These are phyloP conservation scores for Percina caprodes DNA, from an alignment of 2,113 vertebrate genomes.

Conservation along the genomic window DNA sequence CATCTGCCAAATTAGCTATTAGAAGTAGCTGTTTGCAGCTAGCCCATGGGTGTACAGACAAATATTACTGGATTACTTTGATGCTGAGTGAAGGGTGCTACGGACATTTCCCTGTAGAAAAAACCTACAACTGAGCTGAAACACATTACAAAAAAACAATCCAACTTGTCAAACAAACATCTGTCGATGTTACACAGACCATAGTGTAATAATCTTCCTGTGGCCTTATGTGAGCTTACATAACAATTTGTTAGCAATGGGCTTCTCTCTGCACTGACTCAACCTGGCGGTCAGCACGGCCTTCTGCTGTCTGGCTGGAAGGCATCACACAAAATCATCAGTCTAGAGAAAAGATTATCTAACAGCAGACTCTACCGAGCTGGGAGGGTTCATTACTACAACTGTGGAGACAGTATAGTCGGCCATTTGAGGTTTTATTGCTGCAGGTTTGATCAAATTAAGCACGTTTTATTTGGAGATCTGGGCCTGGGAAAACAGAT, in stretches of 20 bases:
- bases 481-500: neutral
- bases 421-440: conserved; percentile 13
- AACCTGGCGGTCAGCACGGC: conserved; percentile 25
- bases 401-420: neutral
- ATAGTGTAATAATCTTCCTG: neutral
- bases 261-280: conserved; percentile 10
- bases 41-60: too few relatives aligned
- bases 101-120: neutral
- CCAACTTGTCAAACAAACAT: conserved; percentile 2
- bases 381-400: conserved; percentile 1
- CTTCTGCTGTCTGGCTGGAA: conserved; percentile 28
- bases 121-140: neutral
- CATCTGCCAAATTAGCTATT: too few relatives aligned
- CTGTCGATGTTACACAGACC: neutral
- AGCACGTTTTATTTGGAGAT: neutral
- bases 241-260: conserved; percentile 13
- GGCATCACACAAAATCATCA: conserved; percentile 28
- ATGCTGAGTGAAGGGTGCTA: neutral
- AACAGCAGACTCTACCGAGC: neutral
- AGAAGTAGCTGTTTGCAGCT: too few relatives aligned
- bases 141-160: neutral
- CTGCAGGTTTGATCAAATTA: conserved; percentile 22
- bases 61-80: neutral
- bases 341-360: conserved; percentile 17
- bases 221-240: conserved; percentile 27